Base-by-base conservation (phyloP, 2,888 invertebrate species). In the Ormyrus nitidulus region DNA sequence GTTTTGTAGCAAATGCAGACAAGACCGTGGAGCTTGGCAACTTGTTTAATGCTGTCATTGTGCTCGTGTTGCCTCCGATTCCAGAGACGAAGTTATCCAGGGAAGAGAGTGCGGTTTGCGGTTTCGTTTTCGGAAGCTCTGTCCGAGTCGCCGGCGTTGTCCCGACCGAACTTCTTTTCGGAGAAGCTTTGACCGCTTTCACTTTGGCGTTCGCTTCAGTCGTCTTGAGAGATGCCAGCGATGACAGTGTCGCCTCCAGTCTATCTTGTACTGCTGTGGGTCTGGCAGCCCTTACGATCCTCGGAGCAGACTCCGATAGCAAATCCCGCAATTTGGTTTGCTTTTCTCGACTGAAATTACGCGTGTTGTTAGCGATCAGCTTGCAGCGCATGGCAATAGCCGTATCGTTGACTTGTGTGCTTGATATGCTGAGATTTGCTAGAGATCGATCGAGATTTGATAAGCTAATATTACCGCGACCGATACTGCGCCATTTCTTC, bases 1-100 rank as follows among this genome's bases (percentile, higher is more conserved):
- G 34, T 34, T 34, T 34, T 34, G 34, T 34, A 34, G 34, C 34
- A 34, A 34, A 34, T 34, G 34, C 34, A 34, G 34, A 34, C 34
- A 34, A 34, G 34, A 34, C 34, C 34, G 34, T 34, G 34, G 34
- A 66, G 9, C 72, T 62, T 0, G 81, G 61, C 0, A 75, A 81
- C 6, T 75, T 81, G 64, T 48, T 54, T 2, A 69, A 10, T 2
- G 19, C 34, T 34, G 34, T 4, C 8, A 49, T 1, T 5, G 8
- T 7, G n/a, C 34, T 4, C 0, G 10, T 6, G 19, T 46, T 13
- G 6, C 49, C 78, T 46, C 87, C 87, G 54, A 90, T 86, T 53
- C 88, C 88, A 1, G 89, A 87, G 7, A 91, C 89, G 6, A 91
- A 87, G 66, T 85, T 89, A 66, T 89, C 88, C n/a, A 91, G 81